Evolutionary conservation across 2,113 vertebrate species (phyloP).

Genomic region (Melanotaenia duboulayi): DNA sequence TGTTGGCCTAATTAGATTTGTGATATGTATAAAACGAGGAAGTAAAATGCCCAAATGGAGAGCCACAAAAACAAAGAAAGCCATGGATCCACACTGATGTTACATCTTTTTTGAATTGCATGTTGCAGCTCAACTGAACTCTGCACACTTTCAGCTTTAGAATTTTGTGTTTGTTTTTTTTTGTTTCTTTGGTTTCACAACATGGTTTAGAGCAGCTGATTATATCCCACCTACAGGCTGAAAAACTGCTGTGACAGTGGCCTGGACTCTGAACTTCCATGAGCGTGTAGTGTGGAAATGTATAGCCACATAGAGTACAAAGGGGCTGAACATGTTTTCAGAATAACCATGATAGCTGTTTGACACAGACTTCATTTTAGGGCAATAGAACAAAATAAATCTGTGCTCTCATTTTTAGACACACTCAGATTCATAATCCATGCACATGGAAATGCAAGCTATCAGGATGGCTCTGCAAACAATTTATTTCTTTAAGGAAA

Average conservation of each 20-base stretch:
- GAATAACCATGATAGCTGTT: neutral
- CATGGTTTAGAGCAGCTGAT: neutral
- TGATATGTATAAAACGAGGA: slow-evolving; percentile 15
- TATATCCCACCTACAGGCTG: too few species aligned
- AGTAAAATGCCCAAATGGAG: neutral
- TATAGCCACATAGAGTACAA: too few species aligned
- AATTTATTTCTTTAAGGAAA: too few species aligned
- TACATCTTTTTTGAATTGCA: neutral
- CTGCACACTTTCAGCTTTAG: too few species aligned
- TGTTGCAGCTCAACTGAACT: neutral
- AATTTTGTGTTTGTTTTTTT: too few species aligned
- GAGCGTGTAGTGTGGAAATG: too few species aligned
- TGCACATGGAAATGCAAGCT: too few species aligned
- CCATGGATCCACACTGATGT: neutral
- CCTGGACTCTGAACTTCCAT: too few species aligned
- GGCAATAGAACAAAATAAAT: neutral
- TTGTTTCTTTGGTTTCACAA: neutral
- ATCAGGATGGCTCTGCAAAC: too few species aligned
- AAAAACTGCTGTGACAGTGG: too few species aligned
- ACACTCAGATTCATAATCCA: neutral
- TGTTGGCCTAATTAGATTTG: slow-evolving; percentile 5
- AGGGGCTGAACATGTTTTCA: too few species aligned
- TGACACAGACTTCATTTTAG: too few species aligned
- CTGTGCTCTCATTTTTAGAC: neutral
- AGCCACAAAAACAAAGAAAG: neutral